Evolutionary conservation across 2,113 vertebrate species (phyloP).

Genomic region (Mobula birostris): DNA sequence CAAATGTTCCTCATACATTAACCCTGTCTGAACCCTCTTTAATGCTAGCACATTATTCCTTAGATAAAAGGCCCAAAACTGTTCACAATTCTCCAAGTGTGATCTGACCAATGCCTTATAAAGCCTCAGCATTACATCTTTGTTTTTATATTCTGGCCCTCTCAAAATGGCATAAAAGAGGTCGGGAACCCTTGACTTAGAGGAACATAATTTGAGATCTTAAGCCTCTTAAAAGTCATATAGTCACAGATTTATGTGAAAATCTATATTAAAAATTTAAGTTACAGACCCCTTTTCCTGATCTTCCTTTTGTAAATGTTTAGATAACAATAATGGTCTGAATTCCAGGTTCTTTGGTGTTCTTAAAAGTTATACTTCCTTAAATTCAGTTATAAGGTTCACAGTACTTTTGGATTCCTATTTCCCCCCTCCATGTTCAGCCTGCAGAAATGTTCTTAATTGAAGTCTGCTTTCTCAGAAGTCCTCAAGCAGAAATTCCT

Average conservation of each 20-base stretch:
- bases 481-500: not conserved
- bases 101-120: too few species aligned
- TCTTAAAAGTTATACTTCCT: not conserved
- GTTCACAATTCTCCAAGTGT: too few species aligned
- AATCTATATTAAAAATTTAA: not conserved
- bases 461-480: not conserved
- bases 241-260: not conserved
- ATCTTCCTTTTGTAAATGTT: not conserved
- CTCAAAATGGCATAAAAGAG: too few species aligned
- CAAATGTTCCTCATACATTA: too few species aligned
- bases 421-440: not conserved
- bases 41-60: too few species aligned
- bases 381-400: not conserved
- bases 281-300: not conserved
- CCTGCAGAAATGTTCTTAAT: not conserved
- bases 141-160: too few species aligned
- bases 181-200: not conserved
- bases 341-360: not conserved
- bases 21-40: too few species aligned
- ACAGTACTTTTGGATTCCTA: not conserved
- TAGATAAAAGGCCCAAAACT: too few species aligned
- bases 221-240: not conserved
- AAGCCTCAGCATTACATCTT: too few species aligned
- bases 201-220: not conserved
- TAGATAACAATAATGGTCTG: not conserved